Evolutionary conservation across 2,888 invertebrate species (phyloP).

Genomic region (Saturnia pavonia): DNA sequence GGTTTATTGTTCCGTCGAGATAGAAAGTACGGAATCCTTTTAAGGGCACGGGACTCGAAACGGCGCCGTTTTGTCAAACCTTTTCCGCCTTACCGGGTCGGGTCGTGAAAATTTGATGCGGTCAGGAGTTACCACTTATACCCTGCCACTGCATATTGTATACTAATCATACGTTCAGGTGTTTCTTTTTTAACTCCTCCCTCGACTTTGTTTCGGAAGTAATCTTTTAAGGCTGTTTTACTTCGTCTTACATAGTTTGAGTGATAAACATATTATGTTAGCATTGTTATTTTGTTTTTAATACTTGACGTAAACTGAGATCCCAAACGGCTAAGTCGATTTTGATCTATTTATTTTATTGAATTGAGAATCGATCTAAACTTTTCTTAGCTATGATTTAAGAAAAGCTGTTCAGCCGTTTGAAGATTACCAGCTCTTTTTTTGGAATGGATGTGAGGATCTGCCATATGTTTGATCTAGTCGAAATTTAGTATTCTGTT

Average conservation of each 20-base stretch:
- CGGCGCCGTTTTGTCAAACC: constrained; percentile 58
- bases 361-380: too few relatives aligned
- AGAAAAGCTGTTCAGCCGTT: too few relatives aligned
- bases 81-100: constrained; percentile 37
- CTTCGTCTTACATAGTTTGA: background rate
- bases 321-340: too few relatives aligned
- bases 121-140: constrained; percentile 47
- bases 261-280: background rate
- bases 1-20: constrained; percentile 60
- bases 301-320: too few relatives aligned
- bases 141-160: constrained; percentile 47
- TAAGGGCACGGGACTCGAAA: constrained; percentile 43
- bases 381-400: too few relatives aligned
- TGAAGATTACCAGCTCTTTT: too few relatives aligned
- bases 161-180: constrained; percentile 27
- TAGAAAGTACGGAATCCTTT: constrained; percentile 59
- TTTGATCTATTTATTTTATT: too few relatives aligned
- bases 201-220: constrained; percentile 4
- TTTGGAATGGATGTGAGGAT: too few relatives aligned
- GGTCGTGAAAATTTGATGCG: constrained; percentile 56
- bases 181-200: constrained; percentile 17
- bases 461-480: too few relatives aligned
- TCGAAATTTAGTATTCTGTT: too few relatives aligned
- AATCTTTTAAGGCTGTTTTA: background rate
- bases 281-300: background rate